A percentile compares a stretch with the other conserved stretches of the same genome.
These are phyloP conservation scores for Procavia capensis DNA, from an alignment of 2,113 vertebrate species.

Conservation along the genomic window DNA sequence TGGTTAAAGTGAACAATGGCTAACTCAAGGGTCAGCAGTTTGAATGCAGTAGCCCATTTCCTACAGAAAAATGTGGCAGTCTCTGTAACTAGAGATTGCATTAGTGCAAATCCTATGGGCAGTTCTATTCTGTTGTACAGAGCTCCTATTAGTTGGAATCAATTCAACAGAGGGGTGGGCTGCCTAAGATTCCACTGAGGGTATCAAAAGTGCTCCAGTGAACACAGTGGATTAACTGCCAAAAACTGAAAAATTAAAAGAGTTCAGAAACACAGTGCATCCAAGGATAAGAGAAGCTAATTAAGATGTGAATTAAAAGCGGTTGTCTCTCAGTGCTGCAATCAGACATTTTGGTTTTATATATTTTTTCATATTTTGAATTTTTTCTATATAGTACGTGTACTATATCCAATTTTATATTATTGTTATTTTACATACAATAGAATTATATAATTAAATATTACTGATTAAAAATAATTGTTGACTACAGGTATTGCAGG, in stretches of 20 bases:
- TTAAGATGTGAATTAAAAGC: neutral
- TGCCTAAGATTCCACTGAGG: neutral
- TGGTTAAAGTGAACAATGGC: too few relatives aligned
- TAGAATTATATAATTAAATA: neutral
- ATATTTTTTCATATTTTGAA: neutral
- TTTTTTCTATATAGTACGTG: neutral
- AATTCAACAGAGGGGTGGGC: too few relatives aligned
- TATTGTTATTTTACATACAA: neutral
- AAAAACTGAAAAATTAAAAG: conserved; percentile 44
- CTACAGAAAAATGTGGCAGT: too few relatives aligned
- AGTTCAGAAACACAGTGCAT: conserved; percentile 17
- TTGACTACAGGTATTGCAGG: neutral
- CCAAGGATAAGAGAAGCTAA: neutral
- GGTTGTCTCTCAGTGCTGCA: conserved; percentile 20
- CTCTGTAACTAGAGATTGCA: too few relatives aligned
- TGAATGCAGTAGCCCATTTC: too few relatives aligned
- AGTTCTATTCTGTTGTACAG: too few relatives aligned
- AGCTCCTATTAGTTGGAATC: too few relatives aligned
- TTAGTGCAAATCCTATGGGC: too few relatives aligned
- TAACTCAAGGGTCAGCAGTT: too few relatives aligned
- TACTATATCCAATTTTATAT: neutral
- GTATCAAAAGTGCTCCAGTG: conserved; percentile 29
- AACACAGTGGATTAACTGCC: conserved; percentile 9
- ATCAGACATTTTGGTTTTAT: neutral
- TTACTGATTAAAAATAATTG: neutral